A percentile compares a stretch with the other conserved stretches of the same genome.
Evolutionary conservation across 2,888 invertebrate genomes (phyloP).

Genomic region (Archaeoteleia sp.): DNA sequence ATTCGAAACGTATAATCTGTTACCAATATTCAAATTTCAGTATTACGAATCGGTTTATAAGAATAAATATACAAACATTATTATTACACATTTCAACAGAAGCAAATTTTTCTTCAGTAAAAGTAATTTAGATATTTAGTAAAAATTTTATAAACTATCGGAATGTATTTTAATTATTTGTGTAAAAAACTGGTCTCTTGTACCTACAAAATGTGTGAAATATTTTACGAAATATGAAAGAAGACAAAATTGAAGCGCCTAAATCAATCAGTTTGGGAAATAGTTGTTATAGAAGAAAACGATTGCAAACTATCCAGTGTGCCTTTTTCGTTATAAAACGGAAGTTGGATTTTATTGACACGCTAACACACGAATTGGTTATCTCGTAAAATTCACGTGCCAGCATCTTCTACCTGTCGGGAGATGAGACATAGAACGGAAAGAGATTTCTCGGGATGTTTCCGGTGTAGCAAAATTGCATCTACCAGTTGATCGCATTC

Average conservation of each 20-base stretch:
- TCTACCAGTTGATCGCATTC: slow-evolving; percentile 45
- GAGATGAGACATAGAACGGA: slow-evolving; percentile 49
- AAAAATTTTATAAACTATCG: too few relatives aligned
- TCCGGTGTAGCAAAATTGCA: slow-evolving; percentile 50
- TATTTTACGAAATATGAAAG: too few relatives aligned
- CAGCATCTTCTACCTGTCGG: slow-evolving; percentile 40
- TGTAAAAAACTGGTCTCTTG: too few relatives aligned
- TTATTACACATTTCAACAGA: slow-evolving; percentile 9
- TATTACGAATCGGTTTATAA: too few relatives aligned
- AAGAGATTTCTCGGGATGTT: slow-evolving; percentile 48
- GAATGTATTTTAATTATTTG: too few relatives aligned
- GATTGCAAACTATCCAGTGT: slow-evolving; percentile 37
- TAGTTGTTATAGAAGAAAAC: slow-evolving; percentile 10
- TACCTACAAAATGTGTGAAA: too few relatives aligned
- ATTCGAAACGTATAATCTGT: slow-evolving; percentile 30
- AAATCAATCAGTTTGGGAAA: slow-evolving; percentile 3
- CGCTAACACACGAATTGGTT: slow-evolving; percentile 48
- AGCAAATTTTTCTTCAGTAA: too few relatives aligned
- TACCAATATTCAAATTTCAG: slow-evolving; percentile 18
- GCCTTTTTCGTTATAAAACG: slow-evolving; percentile 42
- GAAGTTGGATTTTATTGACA: slow-evolving; percentile 50
- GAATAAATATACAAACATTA: too few relatives aligned
- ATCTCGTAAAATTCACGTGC: slow-evolving; percentile 46
- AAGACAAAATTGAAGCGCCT: too few relatives aligned
- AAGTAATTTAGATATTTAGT: too few relatives aligned